Conservation (phyloP, 2,888 invertebrate species). For the Nebria brevicollis region DNA sequence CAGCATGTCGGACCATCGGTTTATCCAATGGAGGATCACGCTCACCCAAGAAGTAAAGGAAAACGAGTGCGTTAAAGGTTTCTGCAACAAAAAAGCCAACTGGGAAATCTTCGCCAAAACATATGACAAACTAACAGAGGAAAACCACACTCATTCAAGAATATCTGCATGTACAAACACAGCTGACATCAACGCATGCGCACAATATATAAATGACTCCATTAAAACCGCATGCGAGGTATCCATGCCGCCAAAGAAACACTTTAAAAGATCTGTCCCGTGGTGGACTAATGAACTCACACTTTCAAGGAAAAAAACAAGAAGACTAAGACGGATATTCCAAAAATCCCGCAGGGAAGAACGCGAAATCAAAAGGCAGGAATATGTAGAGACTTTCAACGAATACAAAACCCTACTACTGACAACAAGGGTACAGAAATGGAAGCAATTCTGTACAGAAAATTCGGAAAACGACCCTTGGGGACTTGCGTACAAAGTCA, state of each 20-base stretch:
- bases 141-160: too few species aligned
- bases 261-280: constrained; percentile 23
- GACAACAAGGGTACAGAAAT: constrained; percentile 32
- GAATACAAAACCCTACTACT: background rate
- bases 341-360: constrained; percentile 22
- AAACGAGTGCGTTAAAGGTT: background rate
- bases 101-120: background rate
- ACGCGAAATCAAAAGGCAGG: too few species aligned
- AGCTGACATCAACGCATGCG: too few species aligned
- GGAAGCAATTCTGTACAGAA: constrained; percentile 37
- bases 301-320: background rate
- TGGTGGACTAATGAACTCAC: constrained; percentile 48
- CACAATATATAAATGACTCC: too few species aligned
- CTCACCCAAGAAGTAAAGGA: background rate
- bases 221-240: too few species aligned
- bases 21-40: background rate
- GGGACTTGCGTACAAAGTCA: constrained; percentile 34
- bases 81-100: background rate
- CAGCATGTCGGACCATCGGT: constrained; percentile 8
- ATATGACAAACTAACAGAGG: too few species aligned
- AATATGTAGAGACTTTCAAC: too few species aligned
- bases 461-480: constrained; percentile 42
- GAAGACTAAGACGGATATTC: constrained; percentile 17
- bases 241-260: too few species aligned
- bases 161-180: too few species aligned